Base-by-base conservation (phyloP, 2,113 vertebrate genomes). In the Spheniscus mendiculus region DNA sequence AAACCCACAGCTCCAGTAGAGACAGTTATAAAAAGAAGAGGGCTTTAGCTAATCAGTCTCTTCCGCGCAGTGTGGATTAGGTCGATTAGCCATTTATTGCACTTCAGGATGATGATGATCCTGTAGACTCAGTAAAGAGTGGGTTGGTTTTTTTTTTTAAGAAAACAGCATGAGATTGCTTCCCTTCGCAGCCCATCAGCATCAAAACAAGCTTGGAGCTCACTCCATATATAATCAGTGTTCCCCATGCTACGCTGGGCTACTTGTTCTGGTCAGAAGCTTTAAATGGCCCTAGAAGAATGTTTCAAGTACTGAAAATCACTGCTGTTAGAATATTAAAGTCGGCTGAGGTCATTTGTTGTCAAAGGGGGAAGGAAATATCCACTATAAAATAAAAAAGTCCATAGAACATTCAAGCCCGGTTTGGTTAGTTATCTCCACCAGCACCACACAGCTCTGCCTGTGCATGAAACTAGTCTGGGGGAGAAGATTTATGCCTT, bases 41-140 rank as follows among this genome's bases (percentile, higher is more conserved):
- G 49, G 62, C 72, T 96, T 58, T 45, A 78, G 59, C 87, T 89
- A 22, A 84, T 91, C 96, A 70, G 49, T 5, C 79, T 63, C 62
- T 59, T 62, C 52, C 66, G 91, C 30, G 0, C 72, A 32, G 87
- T 12, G 55, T 71, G 96, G 78, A 79, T 91, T 73, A 82, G 87
- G 38, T 73, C 91, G 80, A 73, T 96, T 92, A 96, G 82, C 78
- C 95, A 90, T 52, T 96, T 86, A 78, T 40, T 83, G 76, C 94
- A 74, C 83, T 89, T 77, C 45, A 78, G 83, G 80, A 38, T 80
- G 83, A 88, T 10, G 10, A 34, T 29, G 76, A 77, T 86, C 50
- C 95, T 86, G 53, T 30, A 79, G 86, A 62, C 90, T 90, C 88
- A 45, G 61, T 14, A 44, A 70, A 56, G 32, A 30, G 29, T 4